These are phyloP conservation scores for Heliconius sara DNA, from an alignment of 2,888 invertebrate species.

Conservation along the genomic window DNA sequence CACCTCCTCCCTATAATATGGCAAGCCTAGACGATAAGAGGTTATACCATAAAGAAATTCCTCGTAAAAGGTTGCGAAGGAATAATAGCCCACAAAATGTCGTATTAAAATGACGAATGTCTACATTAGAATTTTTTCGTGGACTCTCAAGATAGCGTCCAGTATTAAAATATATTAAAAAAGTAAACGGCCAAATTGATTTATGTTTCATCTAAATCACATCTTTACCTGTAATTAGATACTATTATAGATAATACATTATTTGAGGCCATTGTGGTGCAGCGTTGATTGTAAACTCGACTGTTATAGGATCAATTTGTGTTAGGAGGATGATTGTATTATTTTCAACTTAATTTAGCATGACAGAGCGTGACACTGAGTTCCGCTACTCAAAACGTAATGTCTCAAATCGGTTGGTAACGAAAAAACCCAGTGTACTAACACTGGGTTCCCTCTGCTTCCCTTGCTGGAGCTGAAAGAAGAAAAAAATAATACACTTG, in stretches of 20 bases:
- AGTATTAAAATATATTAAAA: slow-evolving; percentile 37
- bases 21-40: slow-evolving; percentile 27
- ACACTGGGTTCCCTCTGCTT: neutral
- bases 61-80: slow-evolving; percentile 43
- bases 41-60: slow-evolving; percentile 40
- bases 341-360: no score
- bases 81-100: slow-evolving; percentile 45
- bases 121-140: slow-evolving; percentile 40
- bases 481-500: neutral
- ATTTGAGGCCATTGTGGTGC: neutral
- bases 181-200: slow-evolving; percentile 36
- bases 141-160: slow-evolving; percentile 40
- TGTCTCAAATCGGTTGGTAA: neutral
- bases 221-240: neutral
- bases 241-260: neutral
- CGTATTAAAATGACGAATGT: slow-evolving; percentile 46
- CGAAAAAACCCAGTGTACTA: neutral
- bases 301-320: neutral
- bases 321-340: neutral
- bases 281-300: neutral
- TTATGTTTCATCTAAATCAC: slow-evolving; percentile 25
- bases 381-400: neutral
- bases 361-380: neutral
- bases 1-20: slow-evolving; percentile 22
- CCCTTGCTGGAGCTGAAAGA: neutral